Evolutionary conservation across 2,888 invertebrate species (phyloP).

Genomic region (Tipula helvola): DNA sequence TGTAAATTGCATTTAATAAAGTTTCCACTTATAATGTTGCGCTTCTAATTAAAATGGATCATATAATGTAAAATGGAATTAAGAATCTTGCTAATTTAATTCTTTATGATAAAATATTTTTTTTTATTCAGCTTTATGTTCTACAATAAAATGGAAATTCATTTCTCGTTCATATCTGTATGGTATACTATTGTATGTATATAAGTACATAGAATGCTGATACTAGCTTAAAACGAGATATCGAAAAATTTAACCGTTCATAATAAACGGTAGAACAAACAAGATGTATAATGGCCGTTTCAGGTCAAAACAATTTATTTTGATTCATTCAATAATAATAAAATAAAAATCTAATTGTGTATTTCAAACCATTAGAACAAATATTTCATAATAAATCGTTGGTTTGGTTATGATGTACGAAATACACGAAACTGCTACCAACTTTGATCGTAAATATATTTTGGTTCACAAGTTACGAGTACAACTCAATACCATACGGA

Average conservation of each 20-base stretch:
- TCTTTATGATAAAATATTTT: not conserved
- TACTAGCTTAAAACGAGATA: not conserved
- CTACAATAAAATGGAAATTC: not conserved
- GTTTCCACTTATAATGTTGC: not conserved
- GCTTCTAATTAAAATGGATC: not conserved
- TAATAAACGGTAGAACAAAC: not conserved
- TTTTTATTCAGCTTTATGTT: no score
- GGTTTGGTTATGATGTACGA: not conserved
- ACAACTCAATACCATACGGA: not conserved
- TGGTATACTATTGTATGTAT: no score
- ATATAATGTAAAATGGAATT: not conserved
- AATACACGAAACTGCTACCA: not conserved
- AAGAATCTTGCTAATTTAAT: not conserved
- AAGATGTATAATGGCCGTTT: not conserved
- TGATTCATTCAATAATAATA: slow-evolving; percentile 4
- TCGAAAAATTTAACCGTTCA: not conserved
- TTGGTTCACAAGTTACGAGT: not conserved
- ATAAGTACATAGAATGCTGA: no score
- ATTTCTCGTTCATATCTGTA: not conserved
- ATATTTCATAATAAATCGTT: not conserved
- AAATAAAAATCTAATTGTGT: not conserved
- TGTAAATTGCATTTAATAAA: not conserved
- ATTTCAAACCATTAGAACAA: not conserved
- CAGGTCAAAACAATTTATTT: not conserved
- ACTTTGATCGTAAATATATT: not conserved